These are phyloP conservation scores for Ennomos erosarius DNA, from an alignment of 2,888 invertebrate genomes.

Conservation along the genomic window DNA sequence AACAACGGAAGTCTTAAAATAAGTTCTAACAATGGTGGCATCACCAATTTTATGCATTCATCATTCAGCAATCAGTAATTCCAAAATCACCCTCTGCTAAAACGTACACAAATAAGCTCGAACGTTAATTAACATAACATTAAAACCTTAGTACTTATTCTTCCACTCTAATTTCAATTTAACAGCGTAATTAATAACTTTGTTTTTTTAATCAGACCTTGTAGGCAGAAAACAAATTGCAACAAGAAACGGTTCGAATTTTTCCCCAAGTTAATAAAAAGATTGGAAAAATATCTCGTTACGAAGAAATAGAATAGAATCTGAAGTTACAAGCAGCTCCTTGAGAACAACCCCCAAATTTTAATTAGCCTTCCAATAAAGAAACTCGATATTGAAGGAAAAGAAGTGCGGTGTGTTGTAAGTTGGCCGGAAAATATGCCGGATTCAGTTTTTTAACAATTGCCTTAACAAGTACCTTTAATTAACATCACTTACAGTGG, in stretches of 20 bases:
- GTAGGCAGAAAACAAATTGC: constrained; percentile 8
- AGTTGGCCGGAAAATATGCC: constrained; percentile 10
- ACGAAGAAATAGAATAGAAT: constrained; percentile 18
- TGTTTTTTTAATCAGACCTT: constrained; percentile 20
- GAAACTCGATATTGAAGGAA: constrained; percentile 19
- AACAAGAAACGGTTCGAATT: constrained; percentile 9
- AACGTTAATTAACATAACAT: too few species aligned
- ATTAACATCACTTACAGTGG: too few species aligned
- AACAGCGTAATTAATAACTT: neutral
- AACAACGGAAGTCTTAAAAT: too few species aligned
- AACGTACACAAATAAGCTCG: too few species aligned
- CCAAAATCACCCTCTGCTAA: too few species aligned
- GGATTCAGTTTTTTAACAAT: neutral
- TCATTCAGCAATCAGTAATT: too few species aligned
- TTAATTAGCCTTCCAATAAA: constrained; percentile 27
- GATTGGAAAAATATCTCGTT: constrained; percentile 27
- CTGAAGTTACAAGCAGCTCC: constrained; percentile 27
- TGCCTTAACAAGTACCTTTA: neutral
- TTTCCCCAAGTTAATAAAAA: constrained; percentile 21
- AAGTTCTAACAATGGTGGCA: too few species aligned
- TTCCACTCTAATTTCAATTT: neutral
- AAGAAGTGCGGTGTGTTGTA: neutral
- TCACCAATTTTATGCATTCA: too few species aligned
- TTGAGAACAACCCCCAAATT: constrained; percentile 30
- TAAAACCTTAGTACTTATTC: too few species aligned